Conservation (phyloP, 2,888 invertebrate species). For the Cremastinae sp. region DNA sequence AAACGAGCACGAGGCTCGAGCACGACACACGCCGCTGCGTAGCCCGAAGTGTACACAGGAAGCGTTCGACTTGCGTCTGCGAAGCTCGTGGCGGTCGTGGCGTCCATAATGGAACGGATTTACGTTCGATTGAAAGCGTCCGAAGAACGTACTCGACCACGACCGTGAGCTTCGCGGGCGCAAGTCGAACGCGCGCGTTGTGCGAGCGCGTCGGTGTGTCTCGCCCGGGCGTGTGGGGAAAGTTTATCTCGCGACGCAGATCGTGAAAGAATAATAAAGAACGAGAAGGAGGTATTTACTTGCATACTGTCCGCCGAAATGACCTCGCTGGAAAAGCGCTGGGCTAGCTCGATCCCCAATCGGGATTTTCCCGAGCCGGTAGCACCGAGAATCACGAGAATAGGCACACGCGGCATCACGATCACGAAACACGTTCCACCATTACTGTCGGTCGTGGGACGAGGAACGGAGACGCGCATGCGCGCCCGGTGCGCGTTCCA, state of each 20-base stretch:
- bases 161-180: no score
- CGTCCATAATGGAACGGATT: no score
- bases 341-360: slow-evolving; percentile 94
- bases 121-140: no score
- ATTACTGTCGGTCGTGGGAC: slow-evolving; percentile 53
- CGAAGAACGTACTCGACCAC: no score
- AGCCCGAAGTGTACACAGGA: slow-evolving; percentile 17
- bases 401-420: slow-evolving; percentile 83
- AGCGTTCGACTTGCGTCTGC: no score
- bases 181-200: no score
- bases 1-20: slow-evolving; percentile 53
- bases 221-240: no score
- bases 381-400: slow-evolving; percentile 95
- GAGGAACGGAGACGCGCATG: slow-evolving; percentile 50
- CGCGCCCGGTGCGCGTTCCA: slow-evolving; percentile 42
- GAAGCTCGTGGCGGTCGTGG: no score
- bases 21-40: no score
- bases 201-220: no score
- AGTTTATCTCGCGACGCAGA: neutral
- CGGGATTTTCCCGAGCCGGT: slow-evolving; percentile 99
- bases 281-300: slow-evolving; percentile 82
- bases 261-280: slow-evolving; percentile 1
- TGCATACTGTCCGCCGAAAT: slow-evolving; percentile 99
- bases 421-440: slow-evolving; percentile 50
- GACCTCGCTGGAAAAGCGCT: slow-evolving; percentile 93